These are phyloP conservation scores for Lithophane semibrunnea DNA, from an alignment of 2,888 invertebrate genomes.

Conservation along the genomic window DNA sequence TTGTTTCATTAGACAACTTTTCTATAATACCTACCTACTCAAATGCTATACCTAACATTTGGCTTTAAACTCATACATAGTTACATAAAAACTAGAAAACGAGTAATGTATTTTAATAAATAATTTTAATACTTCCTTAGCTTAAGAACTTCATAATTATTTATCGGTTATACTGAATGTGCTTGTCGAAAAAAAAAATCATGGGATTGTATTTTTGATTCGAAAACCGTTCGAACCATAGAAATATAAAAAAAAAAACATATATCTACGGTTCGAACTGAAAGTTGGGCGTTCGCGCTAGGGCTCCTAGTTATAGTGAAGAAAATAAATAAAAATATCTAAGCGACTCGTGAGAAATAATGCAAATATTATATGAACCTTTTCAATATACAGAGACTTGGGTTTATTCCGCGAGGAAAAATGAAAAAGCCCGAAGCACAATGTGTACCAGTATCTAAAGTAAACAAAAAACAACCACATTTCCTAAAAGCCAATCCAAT, in stretches of 20 bases:
- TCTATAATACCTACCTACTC: no score
- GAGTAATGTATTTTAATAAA: neutral
- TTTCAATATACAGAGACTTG: neutral
- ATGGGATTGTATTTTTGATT: no score
- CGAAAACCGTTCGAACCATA: no score
- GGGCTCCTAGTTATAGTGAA: no score
- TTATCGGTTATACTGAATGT: no score
- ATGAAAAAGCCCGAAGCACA: neutral
- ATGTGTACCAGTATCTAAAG: neutral
- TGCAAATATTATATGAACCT: neutral
- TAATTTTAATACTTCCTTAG: no score
- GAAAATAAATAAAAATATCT: neutral
- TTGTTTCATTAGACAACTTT: no score
- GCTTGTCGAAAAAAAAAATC: no score
- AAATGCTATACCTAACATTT: neutral
- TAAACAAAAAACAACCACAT: neutral
- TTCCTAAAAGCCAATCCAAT: neutral
- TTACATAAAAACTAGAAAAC: neutral
- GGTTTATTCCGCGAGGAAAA: neutral
- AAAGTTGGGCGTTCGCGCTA: no score
- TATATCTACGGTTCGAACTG: no score
- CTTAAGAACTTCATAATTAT: no score
- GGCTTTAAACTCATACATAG: neutral
- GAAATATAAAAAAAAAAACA: no score
- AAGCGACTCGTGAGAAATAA: neutral